A percentile compares a stretch with the other conserved stretches of the same genome.
These are phyloP conservation scores for Cossypha heuglini DNA, from an alignment of 2,797 vertebrate species.

Conservation along the genomic window DNA sequence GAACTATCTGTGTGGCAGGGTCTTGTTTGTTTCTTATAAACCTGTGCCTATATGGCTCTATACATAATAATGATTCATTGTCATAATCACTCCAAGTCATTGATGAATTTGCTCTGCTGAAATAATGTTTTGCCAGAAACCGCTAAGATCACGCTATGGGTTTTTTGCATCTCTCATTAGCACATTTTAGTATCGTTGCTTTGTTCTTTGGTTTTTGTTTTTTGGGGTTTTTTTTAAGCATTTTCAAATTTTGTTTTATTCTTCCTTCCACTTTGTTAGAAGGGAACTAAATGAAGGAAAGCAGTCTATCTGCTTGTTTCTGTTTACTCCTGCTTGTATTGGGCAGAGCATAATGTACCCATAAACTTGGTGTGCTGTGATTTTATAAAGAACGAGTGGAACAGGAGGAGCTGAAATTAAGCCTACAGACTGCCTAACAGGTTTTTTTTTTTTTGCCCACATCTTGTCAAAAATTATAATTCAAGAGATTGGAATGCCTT, in stretches of 20 bases:
- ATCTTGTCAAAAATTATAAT: conserved; percentile 2
- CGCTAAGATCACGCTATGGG: neutral
- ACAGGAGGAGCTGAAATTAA: conserved; percentile 36
- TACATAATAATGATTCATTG: neutral
- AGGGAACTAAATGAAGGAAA: neutral
- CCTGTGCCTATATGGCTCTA: neutral
- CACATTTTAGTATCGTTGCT: neutral
- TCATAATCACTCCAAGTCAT: neutral
- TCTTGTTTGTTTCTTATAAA: neutral
- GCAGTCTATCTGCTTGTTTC: neutral
- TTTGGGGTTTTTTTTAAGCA: neutral
- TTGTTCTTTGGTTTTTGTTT: neutral
- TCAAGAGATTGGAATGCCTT: neutral
- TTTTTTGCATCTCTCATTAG: neutral
- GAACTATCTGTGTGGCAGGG: neutral
- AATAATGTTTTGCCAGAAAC: neutral
- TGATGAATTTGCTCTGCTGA: neutral
- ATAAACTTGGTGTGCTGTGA: neutral
- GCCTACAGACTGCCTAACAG: conserved; percentile 4
- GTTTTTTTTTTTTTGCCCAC: neutral
- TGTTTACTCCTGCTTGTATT: neutral
- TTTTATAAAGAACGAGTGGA: neutral
- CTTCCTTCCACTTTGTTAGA: neutral
- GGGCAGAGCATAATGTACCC: conserved; percentile 21
- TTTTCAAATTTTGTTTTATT: neutral